These are phyloP conservation scores for Buathra laborator DNA, from an alignment of 2,888 invertebrate species.

Conservation along the genomic window DNA sequence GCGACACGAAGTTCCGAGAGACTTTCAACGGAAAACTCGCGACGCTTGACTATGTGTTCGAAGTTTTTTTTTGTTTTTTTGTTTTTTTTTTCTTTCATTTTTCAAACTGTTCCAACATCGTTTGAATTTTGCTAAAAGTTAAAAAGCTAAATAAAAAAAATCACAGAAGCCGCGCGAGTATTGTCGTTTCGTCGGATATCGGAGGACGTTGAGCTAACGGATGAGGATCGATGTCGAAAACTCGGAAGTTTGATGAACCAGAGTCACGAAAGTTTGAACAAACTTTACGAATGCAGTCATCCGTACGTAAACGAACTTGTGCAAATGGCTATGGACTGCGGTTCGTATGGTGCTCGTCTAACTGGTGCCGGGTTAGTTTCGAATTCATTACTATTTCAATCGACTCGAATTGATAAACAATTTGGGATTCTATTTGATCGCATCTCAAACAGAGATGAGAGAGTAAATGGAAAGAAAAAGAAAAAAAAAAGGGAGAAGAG, in stretches of 20 bases:
- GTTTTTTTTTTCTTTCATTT: neutral
- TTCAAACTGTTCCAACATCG: neutral
- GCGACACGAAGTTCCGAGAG: neutral
- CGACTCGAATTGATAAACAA: slow-evolving; percentile 22
- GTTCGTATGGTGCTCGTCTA: slow-evolving; percentile 93
- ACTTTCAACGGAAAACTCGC: neutral
- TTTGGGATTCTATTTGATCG: neutral
- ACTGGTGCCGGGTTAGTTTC: slow-evolving; percentile 95
- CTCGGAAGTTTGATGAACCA: slow-evolving; percentile 94
- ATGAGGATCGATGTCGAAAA: slow-evolving; percentile 85
- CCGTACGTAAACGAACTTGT: slow-evolving; percentile 94
- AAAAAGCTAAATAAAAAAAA: neutral
- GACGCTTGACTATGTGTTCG: neutral
- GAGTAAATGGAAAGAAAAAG: neutral
- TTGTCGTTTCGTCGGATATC: slow-evolving; percentile 81
- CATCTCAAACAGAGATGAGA: neutral
- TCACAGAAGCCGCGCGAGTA: slow-evolving; percentile 94
- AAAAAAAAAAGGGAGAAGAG: neutral
- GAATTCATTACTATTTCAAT: slow-evolving; percentile 9
- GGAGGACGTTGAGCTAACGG: slow-evolving; percentile 75
- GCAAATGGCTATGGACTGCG: slow-evolving; percentile 89
- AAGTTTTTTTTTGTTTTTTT: neutral
- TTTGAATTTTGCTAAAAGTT: slow-evolving; percentile 13
- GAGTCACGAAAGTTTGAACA: slow-evolving; percentile 94
- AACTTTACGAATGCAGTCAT: slow-evolving; percentile 97